Evolutionary conservation across 2,113 vertebrate species (phyloP).

Genomic region (Mustela nigripes): DNA sequence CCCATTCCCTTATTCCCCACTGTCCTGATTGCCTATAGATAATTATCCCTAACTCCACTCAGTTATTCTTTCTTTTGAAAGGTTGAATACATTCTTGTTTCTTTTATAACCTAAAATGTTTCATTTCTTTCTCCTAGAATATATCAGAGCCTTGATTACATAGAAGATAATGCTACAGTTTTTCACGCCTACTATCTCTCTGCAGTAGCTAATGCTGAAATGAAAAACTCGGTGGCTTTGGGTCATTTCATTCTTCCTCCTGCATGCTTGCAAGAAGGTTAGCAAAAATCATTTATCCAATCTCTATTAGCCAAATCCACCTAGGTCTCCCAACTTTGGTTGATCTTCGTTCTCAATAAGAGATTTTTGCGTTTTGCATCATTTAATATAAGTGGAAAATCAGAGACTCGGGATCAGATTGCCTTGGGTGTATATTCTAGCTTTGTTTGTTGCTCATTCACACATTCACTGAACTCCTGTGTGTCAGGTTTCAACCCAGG

Average conservation of each 20-base stretch:
- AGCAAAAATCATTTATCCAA: slow-evolving; percentile 60
- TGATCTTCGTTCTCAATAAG: slow-evolving; percentile 36
- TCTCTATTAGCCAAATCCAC: background rate
- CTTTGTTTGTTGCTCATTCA: slow-evolving; percentile 31
- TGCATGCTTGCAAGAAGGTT: slow-evolving; percentile 88
- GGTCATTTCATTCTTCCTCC: slow-evolving; percentile 90
- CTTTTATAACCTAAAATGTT: slow-evolving; percentile 52
- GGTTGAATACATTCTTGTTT: slow-evolving; percentile 28
- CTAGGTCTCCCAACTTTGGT: background rate
- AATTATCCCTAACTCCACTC: background rate
- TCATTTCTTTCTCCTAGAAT: slow-evolving; percentile 85
- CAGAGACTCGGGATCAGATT: background rate
- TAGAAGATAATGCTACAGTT: slow-evolving; percentile 87
- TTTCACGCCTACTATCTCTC: slow-evolving; percentile 88
- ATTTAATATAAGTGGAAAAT: background rate
- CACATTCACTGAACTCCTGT: background rate
- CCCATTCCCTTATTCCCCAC: background rate
- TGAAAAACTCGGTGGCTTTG: slow-evolving; percentile 72
- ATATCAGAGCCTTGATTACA: slow-evolving; percentile 87
- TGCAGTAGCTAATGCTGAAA: slow-evolving; percentile 50
- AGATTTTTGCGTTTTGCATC: slow-evolving; percentile 34
- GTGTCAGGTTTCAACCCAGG: background rate
- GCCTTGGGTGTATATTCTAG: background rate
- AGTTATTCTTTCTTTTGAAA: slow-evolving; percentile 51
- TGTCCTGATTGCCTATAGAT: background rate